Evolutionary conservation across 2,113 vertebrate species (phyloP), one percentile per base, ranked within the genome.

Genomic region (Orycteropus afer): DNA sequence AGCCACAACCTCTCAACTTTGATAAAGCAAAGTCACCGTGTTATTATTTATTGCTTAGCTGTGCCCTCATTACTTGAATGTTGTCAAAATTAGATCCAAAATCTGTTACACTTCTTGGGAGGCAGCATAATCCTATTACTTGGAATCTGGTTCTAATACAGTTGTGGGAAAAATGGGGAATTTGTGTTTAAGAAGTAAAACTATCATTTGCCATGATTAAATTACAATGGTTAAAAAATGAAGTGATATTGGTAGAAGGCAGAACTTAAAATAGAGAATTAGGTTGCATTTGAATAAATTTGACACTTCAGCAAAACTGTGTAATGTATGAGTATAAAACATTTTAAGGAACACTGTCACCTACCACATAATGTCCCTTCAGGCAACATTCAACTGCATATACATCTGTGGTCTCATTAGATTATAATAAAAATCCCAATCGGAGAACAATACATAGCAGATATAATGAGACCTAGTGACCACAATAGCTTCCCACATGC

Each of bases 211-310:
- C 9, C 3, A 78, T 53, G 79, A 90, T 81, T 61, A 95, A 91
- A 80, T 95, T 18, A 55, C n/a, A 87, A 61, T 40, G 5, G 7
- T 85, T 90, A 69, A 84, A 95, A 89, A 69, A 49, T 63, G 59
- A 76, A 92, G 45, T 45, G 53, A 86, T 74, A 2, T 34, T 74
- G 7, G 25, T 53, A 57, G 61, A 95, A 87, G 32, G 25, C 47
- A 85, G 23, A 93, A 65, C 5, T 55, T 34, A 83, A 78, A 45
- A 51, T 69, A 83, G 32, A 73, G 22, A 96, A 93, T 61, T 61
- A 51, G 37, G 4, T 59, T 79, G 20, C 12, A 74, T 14, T 84
- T 86, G 40, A 89, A 73, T 71, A 67, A 27, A 61, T 69, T 40
- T 90, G 40, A 91, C 7, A 40, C 8, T 87, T 57, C 11, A 86